Evolutionary conservation across 2,113 vertebrate genomes (phyloP).

Genomic region (Sapayoa aenigma): DNA sequence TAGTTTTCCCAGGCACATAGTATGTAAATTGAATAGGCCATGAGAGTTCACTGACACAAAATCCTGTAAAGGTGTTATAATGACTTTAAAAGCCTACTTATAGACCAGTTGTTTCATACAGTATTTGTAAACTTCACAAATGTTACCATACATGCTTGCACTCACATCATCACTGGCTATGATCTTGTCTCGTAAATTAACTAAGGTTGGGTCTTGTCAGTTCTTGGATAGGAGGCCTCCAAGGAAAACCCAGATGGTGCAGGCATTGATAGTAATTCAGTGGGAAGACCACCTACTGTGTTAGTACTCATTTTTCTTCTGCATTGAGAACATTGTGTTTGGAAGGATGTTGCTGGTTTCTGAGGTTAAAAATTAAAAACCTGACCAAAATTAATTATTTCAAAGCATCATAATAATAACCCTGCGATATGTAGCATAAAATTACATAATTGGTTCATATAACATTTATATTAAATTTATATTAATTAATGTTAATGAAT

Average conservation of each 20-base stretch:
- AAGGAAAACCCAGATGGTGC: slow-evolving; percentile 68
- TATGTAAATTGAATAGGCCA: background rate
- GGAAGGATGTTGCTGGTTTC: background rate
- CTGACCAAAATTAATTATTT: background rate
- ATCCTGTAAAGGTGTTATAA: background rate
- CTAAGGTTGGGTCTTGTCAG: slow-evolving; percentile 52
- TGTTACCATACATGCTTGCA: background rate
- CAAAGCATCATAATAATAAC: background rate
- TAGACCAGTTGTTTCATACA: background rate
- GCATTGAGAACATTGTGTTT: background rate
- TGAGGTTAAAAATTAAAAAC: slow-evolving; percentile 10
- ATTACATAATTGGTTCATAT: background rate
- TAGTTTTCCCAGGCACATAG: background rate
- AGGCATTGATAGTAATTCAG: slow-evolving; percentile 53
- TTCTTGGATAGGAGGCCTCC: slow-evolving; percentile 47
- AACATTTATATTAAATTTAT: no score
- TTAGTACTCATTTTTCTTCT: slow-evolving; percentile 43
- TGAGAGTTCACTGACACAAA: background rate
- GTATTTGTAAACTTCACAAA: slow-evolving; percentile 19
- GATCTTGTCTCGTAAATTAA: slow-evolving; percentile 66
- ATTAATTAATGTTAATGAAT: no score
- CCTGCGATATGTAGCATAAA: background rate
- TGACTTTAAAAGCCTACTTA: background rate
- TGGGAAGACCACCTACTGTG: slow-evolving; percentile 67
- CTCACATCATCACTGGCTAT: slow-evolving; percentile 24